Percentiles rank a stretch among this genome's conserved stretches.
Evolutionary conservation across 2,888 invertebrate genomes (phyloP).

Genomic region (Steinernema carpocapsae): DNA sequence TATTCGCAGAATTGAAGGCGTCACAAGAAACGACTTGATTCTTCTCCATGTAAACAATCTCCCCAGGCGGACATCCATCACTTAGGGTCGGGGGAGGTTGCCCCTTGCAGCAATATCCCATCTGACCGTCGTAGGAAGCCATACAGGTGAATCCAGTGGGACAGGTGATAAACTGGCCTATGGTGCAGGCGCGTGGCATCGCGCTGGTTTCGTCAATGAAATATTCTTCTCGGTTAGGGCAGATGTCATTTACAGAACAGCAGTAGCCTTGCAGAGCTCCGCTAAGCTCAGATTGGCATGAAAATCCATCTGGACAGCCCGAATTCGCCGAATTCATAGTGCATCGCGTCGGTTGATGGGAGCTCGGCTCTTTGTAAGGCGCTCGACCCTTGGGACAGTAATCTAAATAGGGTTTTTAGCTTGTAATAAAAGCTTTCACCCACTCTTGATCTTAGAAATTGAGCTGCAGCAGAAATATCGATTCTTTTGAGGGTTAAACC

Average conservation of each 20-base stretch:
- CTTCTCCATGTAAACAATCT: slow-evolving; percentile 58
- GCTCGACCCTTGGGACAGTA: slow-evolving; percentile 57
- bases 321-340: slow-evolving; percentile 56
- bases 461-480: slow-evolving; percentile 62
- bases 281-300: slow-evolving; percentile 53
- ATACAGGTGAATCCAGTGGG: slow-evolving; percentile 55
- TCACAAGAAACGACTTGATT: slow-evolving; percentile 55
- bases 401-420: slow-evolving; percentile 40
- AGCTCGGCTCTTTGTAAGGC: slow-evolving; percentile 53
- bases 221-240: slow-evolving; percentile 58
- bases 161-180: slow-evolving; percentile 57
- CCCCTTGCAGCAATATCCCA: slow-evolving; percentile 55
- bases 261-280: slow-evolving; percentile 60
- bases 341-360: slow-evolving; percentile 53
- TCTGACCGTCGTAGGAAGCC: slow-evolving; percentile 43
- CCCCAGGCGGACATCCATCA: slow-evolving; percentile 58
- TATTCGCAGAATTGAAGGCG: slow-evolving; percentile 54
- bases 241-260: slow-evolving; percentile 56
- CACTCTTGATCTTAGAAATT: slow-evolving; percentile 45
- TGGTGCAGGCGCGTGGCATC: slow-evolving; percentile 57
- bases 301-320: slow-evolving; percentile 57
- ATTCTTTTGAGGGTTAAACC: slow-evolving; percentile 55
- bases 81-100: slow-evolving; percentile 38
- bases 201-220: slow-evolving; percentile 54
- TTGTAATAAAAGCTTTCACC: neutral